Conservation (phyloP, 1,140 invertebrate species). For the Ganaspis sp. region DNA sequence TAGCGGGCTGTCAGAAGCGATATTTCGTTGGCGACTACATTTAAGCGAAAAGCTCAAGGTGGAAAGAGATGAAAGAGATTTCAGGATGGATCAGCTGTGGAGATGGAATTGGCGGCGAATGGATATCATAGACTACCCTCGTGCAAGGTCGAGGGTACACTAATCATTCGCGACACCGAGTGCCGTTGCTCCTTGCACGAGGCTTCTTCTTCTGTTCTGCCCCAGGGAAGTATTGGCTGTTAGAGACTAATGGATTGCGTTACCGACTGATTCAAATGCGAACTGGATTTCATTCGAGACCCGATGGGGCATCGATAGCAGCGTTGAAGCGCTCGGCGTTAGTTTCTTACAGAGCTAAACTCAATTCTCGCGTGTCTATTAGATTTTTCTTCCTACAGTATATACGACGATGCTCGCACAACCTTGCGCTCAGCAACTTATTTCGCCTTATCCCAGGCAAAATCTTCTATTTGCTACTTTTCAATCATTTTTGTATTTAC, state of each 20-base stretch:
- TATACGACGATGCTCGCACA: constrained; percentile 30
- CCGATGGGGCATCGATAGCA: constrained; percentile 58
- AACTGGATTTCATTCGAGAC: constrained; percentile 72
- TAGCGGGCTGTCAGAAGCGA: constrained; percentile 49
- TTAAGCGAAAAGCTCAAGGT: constrained; percentile 36
- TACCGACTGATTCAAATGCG: constrained; percentile 75
- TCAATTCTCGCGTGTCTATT: constrained; percentile 71
- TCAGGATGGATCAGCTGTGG: constrained; percentile 29
- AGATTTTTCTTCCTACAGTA: constrained; percentile 69
- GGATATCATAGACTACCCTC: constrained; percentile 37
- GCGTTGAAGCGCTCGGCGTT: constrained; percentile 46
- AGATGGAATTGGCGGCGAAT: constrained; percentile 33
- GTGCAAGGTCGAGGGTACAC: constrained; percentile 41
- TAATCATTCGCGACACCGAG: constrained; percentile 61
- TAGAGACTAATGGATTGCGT: constrained; percentile 75
- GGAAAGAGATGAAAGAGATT: constrained; percentile 47
- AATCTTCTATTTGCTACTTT: constrained; percentile 36
- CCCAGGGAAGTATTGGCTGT: constrained; percentile 70
- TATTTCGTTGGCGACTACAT: constrained; percentile 40
- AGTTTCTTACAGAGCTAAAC: constrained; percentile 71
- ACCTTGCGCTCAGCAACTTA: constrained; percentile 44
- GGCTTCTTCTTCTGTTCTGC: constrained; percentile 54
- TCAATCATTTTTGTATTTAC: constrained; percentile 6
- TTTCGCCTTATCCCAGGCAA: constrained; percentile 40
- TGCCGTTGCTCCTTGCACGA: constrained; percentile 40